A percentile compares a stretch with the other conserved stretches of the same genome.
These are phyloP conservation scores for Camptogramma bilineatum DNA, from an alignment of 2,888 invertebrate species.

Conservation along the genomic window DNA sequence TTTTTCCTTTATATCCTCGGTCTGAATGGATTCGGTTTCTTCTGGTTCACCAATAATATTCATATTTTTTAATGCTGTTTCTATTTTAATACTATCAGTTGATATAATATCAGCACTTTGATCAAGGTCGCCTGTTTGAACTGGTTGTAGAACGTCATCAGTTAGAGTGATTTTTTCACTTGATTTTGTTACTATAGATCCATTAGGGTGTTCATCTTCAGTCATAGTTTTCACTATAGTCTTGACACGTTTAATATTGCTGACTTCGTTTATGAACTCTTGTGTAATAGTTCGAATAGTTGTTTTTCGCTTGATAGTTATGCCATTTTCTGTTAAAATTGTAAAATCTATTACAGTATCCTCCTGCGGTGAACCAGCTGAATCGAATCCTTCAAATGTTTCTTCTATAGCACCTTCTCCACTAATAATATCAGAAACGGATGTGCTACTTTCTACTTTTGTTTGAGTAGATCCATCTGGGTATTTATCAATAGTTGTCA, in stretches of 20 bases:
- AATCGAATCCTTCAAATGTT: constrained; percentile 55
- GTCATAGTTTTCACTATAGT: constrained; percentile 64
- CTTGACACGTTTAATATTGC: constrained; percentile 63
- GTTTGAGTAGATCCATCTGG: constrained; percentile 51
- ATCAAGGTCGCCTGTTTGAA: constrained; percentile 21
- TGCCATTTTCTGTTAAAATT: constrained; percentile 58
- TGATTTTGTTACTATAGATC: constrained; percentile 67
- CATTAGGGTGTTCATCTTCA: constrained; percentile 76
- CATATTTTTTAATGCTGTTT: constrained; percentile 54
- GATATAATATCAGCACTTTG: constrained; percentile 10
- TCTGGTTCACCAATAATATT: constrained; percentile 52
- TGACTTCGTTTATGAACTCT: constrained; percentile 53
- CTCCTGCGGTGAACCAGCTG: constrained; percentile 56
- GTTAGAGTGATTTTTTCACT: constrained; percentile 69
- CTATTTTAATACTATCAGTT: constrained; percentile 46
- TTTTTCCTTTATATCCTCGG: constrained; percentile 58
- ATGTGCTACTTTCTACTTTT: constrained; percentile 50
- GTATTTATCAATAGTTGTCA: constrained; percentile 51
- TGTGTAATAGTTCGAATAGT: constrained; percentile 63
- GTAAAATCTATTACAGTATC: constrained; percentile 55
- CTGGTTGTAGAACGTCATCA: constrained; percentile 57
- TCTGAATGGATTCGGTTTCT: constrained; percentile 55
- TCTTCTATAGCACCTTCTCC: constrained; percentile 46
- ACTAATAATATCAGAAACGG: constrained; percentile 42
- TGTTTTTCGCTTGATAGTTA: constrained; percentile 62